Percentiles rank a stretch among this genome's conserved stretches.
Evolutionary conservation across 2,797 vertebrate genomes (phyloP).

Genomic region (Phalloptychus januarius): DNA sequence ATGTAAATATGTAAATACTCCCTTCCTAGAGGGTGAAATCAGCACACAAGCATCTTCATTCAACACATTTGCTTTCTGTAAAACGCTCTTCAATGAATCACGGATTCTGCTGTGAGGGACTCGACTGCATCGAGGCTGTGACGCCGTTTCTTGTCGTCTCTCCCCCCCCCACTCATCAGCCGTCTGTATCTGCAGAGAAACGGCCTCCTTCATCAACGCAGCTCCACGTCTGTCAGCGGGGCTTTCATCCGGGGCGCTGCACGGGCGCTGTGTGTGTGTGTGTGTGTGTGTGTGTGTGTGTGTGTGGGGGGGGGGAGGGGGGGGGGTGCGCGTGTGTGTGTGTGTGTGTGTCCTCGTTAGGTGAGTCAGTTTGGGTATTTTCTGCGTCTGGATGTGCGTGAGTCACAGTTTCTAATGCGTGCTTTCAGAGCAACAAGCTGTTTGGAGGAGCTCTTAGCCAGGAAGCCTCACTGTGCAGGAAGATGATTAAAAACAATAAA

Average conservation of each 20-base stretch:
- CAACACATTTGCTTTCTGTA: constrained; percentile 7
- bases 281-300: constrained; percentile 6
- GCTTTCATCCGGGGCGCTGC: constrained; percentile 9
- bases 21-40: neutral
- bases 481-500: constrained; percentile 9
- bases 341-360: constrained; percentile 1
- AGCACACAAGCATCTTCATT: neutral
- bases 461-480: neutral
- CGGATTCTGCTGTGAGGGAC: constrained; percentile 7
- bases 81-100: constrained; percentile 6
- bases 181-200: constrained; percentile 10
- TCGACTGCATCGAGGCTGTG: neutral
- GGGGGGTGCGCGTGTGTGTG: neutral
- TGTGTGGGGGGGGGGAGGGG: no score
- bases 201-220: constrained; percentile 17
- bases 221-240: constrained; percentile 36
- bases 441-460: constrained; percentile 2
- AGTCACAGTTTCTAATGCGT: constrained; percentile 15
- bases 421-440: constrained; percentile 1
- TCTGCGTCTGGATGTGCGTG: neutral
- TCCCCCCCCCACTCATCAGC: constrained; percentile 1
- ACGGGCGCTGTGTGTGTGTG: neutral
- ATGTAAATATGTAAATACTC: neutral
- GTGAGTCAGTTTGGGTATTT: constrained; percentile 24
- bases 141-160: constrained; percentile 5